Base-by-base conservation (phyloP, 2,888 invertebrate genomes). In the Drosophila siamana region DNA sequence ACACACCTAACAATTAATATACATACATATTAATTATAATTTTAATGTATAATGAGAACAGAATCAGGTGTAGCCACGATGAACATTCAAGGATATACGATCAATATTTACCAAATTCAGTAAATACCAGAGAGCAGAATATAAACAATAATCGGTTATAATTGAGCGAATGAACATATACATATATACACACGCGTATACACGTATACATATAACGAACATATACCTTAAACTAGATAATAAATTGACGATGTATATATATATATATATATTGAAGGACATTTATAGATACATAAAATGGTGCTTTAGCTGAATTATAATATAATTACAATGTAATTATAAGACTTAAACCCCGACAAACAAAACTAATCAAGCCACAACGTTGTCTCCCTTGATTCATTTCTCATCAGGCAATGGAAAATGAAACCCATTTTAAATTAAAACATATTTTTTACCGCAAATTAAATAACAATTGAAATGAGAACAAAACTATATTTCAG, bases 241-340 rank as follows among this genome's bases (percentile, higher is more conserved):
- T 62, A 79, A 81, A 66, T 60, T 84, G 75, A 69, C 62, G 41
- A 50, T 41, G 51, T 36, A 67, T 46, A 66, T 55, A 55, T 55
- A 57, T 28, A 50, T 41, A 47, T 36, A 67, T 46, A 66, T 55
- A 55, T 55, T 19, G 52, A 61, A 63, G 40, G 15, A 60, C 63
- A 81, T 66, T 66, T 65, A 77, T 78, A 73, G 72, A 80, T 73
- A 70, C 71, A 86, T 74, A 85, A 85, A 89, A 86, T 90, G 90
- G 90, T 90, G 90, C 90, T 90, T 90, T 90, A 90, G 90, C 90
- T 90, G 83, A 90, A 90, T 90, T 90, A 90, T 89, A 82, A 80
- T 78, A 71, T 64, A 71, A 67, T 71, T 75, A 75, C 66, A 13
- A 74, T 70, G 62, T 74, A 88, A 80, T 76, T 78, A 67, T 85